phyloP scores from a whole-genome alignment of 2,797 vertebrate genomes.

The Picus viridis region DNA sequence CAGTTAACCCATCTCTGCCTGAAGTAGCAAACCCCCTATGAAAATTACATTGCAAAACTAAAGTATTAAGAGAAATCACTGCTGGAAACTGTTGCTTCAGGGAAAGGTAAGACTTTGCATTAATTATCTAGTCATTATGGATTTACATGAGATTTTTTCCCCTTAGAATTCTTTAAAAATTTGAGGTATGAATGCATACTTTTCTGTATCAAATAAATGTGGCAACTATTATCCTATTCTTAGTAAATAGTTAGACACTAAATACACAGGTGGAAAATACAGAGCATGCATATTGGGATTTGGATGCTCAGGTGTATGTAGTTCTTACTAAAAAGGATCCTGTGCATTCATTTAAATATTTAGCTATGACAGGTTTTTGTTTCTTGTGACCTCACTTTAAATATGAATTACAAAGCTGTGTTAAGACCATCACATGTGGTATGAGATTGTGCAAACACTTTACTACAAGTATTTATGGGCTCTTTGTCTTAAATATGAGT shows the following conservation, averaged over 20 bases:
- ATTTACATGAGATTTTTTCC: neutral
- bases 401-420: neutral
- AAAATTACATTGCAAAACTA: conserved; percentile 2
- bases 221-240: neutral
- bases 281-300: neutral
- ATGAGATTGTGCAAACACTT: neutral
- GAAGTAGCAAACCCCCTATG: conserved; percentile 1
- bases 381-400: neutral
- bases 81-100: neutral
- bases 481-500: neutral
- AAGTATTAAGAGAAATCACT: neutral
- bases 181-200: neutral
- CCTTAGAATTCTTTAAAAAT: neutral
- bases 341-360: neutral
- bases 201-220: neutral
- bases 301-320: neutral
- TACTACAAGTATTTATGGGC: neutral
- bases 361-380: neutral
- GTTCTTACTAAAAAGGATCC: neutral
- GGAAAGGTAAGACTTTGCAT: conserved; percentile 51
- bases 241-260: neutral
- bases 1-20: conserved; percentile 45
- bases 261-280: neutral
- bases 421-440: neutral
- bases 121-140: neutral